Conservation (phyloP, 2,888 invertebrate genomes). For the Thyatira batis region DNA sequence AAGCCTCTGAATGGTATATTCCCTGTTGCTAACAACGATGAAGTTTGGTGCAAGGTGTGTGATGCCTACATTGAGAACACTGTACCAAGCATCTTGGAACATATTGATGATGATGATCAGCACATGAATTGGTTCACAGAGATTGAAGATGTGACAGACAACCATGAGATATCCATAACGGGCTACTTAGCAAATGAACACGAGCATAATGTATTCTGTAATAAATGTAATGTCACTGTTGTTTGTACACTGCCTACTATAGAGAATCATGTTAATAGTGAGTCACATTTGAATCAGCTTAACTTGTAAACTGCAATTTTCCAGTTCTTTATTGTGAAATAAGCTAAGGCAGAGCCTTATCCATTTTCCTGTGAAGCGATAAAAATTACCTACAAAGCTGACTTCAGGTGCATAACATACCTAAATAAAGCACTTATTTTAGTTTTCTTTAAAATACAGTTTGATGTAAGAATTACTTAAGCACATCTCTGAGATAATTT, state of each 20-base stretch:
- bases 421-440: too few species aligned
- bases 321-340: background rate
- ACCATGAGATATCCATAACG: conserved; percentile 49
- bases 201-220: conserved; percentile 54
- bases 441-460: too few species aligned
- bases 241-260: conserved; percentile 44
- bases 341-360: background rate
- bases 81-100: conserved; percentile 40
- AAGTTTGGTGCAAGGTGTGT: conserved; percentile 62
- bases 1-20: conserved; percentile 60
- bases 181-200: conserved; percentile 48
- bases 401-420: too few species aligned
- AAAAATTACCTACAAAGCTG: too few species aligned
- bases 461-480: too few species aligned
- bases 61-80: conserved; percentile 50
- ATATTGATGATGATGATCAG: conserved; percentile 53
- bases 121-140: conserved; percentile 59
- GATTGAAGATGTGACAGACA: conserved; percentile 54
- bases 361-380: too few species aligned
- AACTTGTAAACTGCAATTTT: conserved; percentile 28
- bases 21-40: conserved; percentile 42
- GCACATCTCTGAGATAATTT: too few species aligned
- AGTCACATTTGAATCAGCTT: conserved; percentile 48
- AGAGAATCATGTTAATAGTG: conserved; percentile 53
- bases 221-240: conserved; percentile 51